These are phyloP conservation scores for Rissa tridactyla DNA, from an alignment of 2,113 vertebrate genomes.

Conservation along the genomic window DNA sequence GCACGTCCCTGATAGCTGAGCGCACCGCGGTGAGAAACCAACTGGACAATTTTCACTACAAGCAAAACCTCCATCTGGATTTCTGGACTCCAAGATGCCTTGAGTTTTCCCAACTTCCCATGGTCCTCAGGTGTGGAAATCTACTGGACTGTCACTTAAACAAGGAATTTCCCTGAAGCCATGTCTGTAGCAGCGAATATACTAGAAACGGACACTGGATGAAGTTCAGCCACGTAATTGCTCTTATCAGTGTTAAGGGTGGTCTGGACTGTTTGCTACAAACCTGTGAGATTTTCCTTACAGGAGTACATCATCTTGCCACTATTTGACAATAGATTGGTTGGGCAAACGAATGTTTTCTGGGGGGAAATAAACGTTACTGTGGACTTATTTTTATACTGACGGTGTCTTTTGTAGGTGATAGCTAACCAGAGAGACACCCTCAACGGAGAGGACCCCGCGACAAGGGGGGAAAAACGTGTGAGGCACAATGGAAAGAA, in stretches of 20 bases:
- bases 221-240: constrained; percentile 74
- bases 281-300: constrained; percentile 75
- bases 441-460: constrained; percentile 37
- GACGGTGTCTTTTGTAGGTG: constrained; percentile 69
- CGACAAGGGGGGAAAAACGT: constrained; percentile 4
- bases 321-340: constrained; percentile 67
- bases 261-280: constrained; percentile 79
- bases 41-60: constrained; percentile 80
- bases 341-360: constrained; percentile 70
- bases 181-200: constrained; percentile 80
- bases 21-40: constrained; percentile 75
- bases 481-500: constrained; percentile 57
- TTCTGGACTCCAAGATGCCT: constrained; percentile 92
- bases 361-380: constrained; percentile 63
- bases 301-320: constrained; percentile 71
- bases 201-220: constrained; percentile 70
- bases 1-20: constrained; percentile 91
- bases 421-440: constrained; percentile 56
- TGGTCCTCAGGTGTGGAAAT: constrained; percentile 94
- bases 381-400: constrained; percentile 69
- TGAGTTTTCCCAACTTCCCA: constrained; percentile 90
- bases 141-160: constrained; percentile 82
- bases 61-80: constrained; percentile 80
- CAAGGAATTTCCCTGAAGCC: constrained; percentile 87
- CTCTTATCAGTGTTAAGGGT: constrained; percentile 79